phyloP scores from a whole-genome alignment of 2,888 invertebrate genomes.

The Siphonodentalium dalli region DNA sequence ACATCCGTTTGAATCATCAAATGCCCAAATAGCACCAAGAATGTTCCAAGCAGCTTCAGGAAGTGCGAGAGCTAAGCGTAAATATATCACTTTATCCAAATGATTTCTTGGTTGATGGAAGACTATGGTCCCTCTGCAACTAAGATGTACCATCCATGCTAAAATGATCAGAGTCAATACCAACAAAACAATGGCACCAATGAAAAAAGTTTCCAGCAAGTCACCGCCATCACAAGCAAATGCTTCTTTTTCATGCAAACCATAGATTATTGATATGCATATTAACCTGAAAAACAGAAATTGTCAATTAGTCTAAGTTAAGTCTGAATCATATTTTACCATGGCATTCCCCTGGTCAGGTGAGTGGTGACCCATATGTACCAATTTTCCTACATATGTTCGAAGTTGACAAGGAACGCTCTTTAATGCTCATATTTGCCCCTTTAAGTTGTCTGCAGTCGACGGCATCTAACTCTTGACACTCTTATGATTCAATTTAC shows the following conservation, averaged over 20 bases:
- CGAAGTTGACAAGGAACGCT: too few species aligned
- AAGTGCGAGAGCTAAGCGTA: slow-evolving; percentile 22
- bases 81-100: slow-evolving; percentile 21
- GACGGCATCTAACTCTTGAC: too few species aligned
- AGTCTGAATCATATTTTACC: too few species aligned
- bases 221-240: slow-evolving; percentile 13
- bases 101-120: slow-evolving; percentile 17
- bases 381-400: too few species aligned
- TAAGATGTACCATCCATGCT: slow-evolving; percentile 18
- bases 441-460: too few species aligned
- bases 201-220: slow-evolving; percentile 24
- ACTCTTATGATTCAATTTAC: too few species aligned
- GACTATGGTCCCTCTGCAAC: slow-evolving; percentile 29
- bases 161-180: slow-evolving; percentile 20
- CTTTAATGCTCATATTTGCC: too few species aligned
- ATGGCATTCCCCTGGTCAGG: too few species aligned
- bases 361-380: too few species aligned
- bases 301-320: too few species aligned
- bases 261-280: slow-evolving; percentile 72
- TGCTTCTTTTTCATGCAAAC: slow-evolving; percentile 73
- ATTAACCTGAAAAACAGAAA: slow-evolving; percentile 70
- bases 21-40: slow-evolving; percentile 50
- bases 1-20: slow-evolving; percentile 60
- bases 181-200: slow-evolving; percentile 26
- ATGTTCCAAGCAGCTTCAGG: slow-evolving; percentile 31